Percentiles rank a stretch among this genome's conserved stretches.
Evolutionary conservation across 2,888 invertebrate genomes (phyloP).

Genomic region (Crocallis elinguaria): DNA sequence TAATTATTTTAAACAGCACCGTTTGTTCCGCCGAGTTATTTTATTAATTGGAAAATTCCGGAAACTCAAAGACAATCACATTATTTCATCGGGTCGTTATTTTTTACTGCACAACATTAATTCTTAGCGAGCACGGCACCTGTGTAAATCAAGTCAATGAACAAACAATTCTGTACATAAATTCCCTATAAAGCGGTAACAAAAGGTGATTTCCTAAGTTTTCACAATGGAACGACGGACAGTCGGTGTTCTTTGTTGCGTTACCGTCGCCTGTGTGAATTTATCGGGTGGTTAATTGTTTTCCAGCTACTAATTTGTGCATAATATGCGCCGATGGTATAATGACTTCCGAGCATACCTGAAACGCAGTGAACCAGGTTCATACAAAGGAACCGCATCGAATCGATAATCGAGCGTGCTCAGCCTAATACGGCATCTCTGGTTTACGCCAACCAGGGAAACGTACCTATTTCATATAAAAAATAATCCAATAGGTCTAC

Average conservation of each 20-base stretch:
- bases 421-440: no score
- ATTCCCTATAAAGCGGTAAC: constrained; percentile 18
- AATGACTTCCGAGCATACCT: constrained; percentile 61
- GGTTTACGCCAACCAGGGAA: no score
- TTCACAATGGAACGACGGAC: constrained; percentile 24
- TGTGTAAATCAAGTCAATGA: constrained; percentile 30
- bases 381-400: neutral
- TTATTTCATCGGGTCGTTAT: constrained; percentile 26
- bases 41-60: constrained; percentile 28
- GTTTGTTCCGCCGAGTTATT: constrained; percentile 21
- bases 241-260: constrained; percentile 29
- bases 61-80: constrained; percentile 22
- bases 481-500: no score
- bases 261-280: constrained; percentile 32
- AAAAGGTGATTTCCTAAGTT: constrained; percentile 38
- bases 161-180: constrained; percentile 30
- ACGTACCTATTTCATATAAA: no score
- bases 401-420: no score
- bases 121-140: constrained; percentile 25
- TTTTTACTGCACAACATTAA: constrained; percentile 26
- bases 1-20: constrained; percentile 1
- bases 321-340: constrained; percentile 58
- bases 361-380: constrained; percentile 5
- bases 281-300: constrained; percentile 52
- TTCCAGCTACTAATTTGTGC: constrained; percentile 57